Percentiles rank a stretch among this genome's conserved stretches.
Evolutionary conservation across 2,888 invertebrate species (phyloP).

Genomic region (Cartodere bifasciata): DNA sequence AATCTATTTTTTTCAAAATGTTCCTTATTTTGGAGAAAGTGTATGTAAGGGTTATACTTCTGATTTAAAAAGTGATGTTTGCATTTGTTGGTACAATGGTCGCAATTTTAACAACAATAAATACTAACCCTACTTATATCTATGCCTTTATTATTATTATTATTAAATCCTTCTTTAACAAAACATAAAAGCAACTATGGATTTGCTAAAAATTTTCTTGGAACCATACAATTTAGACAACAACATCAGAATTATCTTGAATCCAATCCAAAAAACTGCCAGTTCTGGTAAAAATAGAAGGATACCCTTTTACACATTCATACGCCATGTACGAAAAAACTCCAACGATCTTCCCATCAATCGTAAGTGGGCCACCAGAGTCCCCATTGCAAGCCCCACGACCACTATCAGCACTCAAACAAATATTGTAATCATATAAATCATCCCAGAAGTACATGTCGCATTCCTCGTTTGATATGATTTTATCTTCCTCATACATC

Average conservation of each 20-base stretch:
- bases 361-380: constrained; percentile 16
- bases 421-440: constrained; percentile 10
- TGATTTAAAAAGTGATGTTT: too few species aligned
- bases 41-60: too few species aligned
- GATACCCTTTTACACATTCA: neutral
- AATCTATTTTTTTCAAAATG: too few species aligned
- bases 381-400: constrained; percentile 14
- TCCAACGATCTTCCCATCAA: constrained; percentile 12
- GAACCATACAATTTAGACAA: neutral
- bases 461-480: constrained; percentile 14
- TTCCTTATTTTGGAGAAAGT: too few species aligned
- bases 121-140: too few species aligned
- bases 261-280: neutral
- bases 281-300: neutral
- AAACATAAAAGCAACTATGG: too few species aligned
- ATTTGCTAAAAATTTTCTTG: too few species aligned
- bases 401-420: constrained; percentile 11
- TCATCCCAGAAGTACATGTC: constrained; percentile 5
- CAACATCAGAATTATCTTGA: neutral
- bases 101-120: too few species aligned
- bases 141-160: too few species aligned
- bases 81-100: too few species aligned
- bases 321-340: constrained; percentile 6
- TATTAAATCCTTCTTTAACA: too few species aligned
- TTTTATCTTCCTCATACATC: constrained; percentile 11